These are phyloP conservation scores for Craniophora ligustri DNA, from an alignment of 2,888 invertebrate genomes.

Conservation along the genomic window DNA sequence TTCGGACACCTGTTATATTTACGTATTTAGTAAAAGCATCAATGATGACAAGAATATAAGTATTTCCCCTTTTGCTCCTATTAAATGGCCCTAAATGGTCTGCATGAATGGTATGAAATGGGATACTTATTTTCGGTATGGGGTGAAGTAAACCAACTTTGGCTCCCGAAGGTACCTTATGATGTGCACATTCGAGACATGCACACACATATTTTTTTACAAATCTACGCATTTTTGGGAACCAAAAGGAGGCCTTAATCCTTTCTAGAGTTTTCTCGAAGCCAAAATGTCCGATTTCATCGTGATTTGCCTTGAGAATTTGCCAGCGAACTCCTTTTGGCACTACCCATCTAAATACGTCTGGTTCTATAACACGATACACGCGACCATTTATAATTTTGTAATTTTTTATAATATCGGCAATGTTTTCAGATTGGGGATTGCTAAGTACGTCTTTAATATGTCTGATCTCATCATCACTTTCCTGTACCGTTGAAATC, in stretches of 20 bases:
- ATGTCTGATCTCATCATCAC: too few relatives aligned
- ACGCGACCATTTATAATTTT: too few relatives aligned
- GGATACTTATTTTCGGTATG: constrained; percentile 65
- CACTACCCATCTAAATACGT: too few relatives aligned
- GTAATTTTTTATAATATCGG: background rate
- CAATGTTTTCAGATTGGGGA: background rate
- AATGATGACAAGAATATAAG: background rate
- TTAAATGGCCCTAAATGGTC: constrained; percentile 74
- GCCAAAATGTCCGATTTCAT: constrained; percentile 11
- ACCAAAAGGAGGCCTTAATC: constrained; percentile 8
- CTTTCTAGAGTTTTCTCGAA: constrained; percentile 2
- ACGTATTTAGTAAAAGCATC: too few relatives aligned
- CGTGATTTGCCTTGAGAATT: constrained; percentile 4
- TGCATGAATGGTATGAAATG: constrained; percentile 71
- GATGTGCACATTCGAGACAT: constrained; percentile 66
- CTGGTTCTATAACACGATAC: too few relatives aligned
- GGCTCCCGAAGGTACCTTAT: constrained; percentile 53
- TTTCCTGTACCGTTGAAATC: too few relatives aligned
- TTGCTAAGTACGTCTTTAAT: too few relatives aligned
- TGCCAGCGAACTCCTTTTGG: too few relatives aligned
- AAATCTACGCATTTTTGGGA: constrained; percentile 6
- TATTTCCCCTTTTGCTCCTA: constrained; percentile 6
- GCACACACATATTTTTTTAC: constrained; percentile 9
- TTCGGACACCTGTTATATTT: background rate
- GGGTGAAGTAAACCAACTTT: constrained; percentile 60